A percentile compares a stretch with the other conserved stretches of the same genome.
phyloP scores from a whole-genome alignment of 1,140 invertebrate genomes.

The Drosophila setifemur region DNA sequence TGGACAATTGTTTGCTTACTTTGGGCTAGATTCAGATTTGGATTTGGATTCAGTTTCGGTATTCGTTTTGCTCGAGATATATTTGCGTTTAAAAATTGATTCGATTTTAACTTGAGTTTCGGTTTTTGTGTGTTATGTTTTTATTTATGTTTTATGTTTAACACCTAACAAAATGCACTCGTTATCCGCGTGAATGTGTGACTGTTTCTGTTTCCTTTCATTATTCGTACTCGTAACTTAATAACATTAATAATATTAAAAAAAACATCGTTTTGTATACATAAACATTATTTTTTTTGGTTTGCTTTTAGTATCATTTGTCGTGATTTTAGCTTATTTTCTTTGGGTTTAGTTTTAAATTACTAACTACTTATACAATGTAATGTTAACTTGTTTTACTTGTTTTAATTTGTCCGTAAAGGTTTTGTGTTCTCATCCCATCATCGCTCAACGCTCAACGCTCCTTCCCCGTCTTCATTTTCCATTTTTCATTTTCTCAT shows the following conservation, averaged over 20 bases:
- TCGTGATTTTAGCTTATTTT: constrained; percentile 48
- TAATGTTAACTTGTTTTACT: constrained; percentile 83
- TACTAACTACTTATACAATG: constrained; percentile 83
- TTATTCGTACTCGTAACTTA: constrained; percentile 62
- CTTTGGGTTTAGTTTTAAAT: constrained; percentile 70
- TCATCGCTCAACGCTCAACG: background rate
- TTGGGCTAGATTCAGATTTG: constrained; percentile 11
- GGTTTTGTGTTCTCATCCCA: constrained; percentile 44
- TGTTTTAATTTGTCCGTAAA: constrained; percentile 82
- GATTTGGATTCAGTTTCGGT: background rate
- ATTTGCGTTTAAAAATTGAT: constrained; percentile 41
- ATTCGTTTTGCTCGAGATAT: constrained; percentile 20
- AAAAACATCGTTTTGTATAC: constrained; percentile 72
- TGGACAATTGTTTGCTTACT: constrained; percentile 28
- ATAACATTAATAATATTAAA: constrained; percentile 71
- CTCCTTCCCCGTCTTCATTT: background rate
- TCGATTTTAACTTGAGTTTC: constrained; percentile 5
- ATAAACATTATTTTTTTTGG: constrained; percentile 50
- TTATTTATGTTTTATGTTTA: constrained; percentile 40
- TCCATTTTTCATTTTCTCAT: background rate
- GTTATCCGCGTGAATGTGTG: constrained; percentile 30
- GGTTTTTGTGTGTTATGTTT: constrained; percentile 2
- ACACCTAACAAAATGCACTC: constrained; percentile 64
- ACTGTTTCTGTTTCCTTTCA: background rate
- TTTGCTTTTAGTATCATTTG: constrained; percentile 35